Evolutionary conservation across 92 coral and sea anemone species (phyloP).

Genomic region (Phenganax subtilis): DNA sequence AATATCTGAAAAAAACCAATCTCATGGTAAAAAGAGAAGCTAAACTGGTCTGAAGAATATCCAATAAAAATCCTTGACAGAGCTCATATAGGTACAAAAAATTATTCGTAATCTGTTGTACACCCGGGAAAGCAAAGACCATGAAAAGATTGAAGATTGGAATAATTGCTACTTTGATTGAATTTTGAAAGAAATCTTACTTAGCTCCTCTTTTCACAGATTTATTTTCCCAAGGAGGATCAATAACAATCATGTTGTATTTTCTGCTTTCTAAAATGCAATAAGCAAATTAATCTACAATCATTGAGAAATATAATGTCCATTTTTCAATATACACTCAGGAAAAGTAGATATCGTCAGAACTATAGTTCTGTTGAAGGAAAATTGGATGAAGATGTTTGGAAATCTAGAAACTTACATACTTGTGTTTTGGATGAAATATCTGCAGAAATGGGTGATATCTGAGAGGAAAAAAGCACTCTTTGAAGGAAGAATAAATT

Average conservation of each 20-base stretch:
- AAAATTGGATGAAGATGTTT: neutral
- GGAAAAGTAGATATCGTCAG: neutral
- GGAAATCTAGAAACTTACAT: neutral
- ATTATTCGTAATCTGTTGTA: neutral
- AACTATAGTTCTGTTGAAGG: neutral
- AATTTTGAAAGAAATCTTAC: slow-evolving; percentile 45
- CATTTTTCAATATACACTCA: neutral
- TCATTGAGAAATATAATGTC: neutral
- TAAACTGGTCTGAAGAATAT: neutral
- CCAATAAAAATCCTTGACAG: too few relatives aligned
- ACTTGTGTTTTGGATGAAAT: slow-evolving; percentile 21
- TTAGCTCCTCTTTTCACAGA: slow-evolving; percentile 84
- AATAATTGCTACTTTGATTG: too few relatives aligned
- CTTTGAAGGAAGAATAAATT: slow-evolving; percentile 60
- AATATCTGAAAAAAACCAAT: slow-evolving; percentile 55
- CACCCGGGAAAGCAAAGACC: too few relatives aligned
- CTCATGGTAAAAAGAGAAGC: neutral
- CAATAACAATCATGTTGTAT: slow-evolving; percentile 71
- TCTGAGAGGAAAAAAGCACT: slow-evolving; percentile 70
- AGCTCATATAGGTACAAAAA: neutral
- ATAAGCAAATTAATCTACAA: neutral
- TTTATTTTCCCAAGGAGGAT: slow-evolving; percentile 98
- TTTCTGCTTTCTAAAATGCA: slow-evolving; percentile 3
- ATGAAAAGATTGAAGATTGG: too few relatives aligned
- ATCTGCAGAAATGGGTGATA: slow-evolving; percentile 52